These are phyloP conservation scores for Nasonia vitripennis DNA, from an alignment of 1,140 invertebrate species.

Conservation along the genomic window DNA sequence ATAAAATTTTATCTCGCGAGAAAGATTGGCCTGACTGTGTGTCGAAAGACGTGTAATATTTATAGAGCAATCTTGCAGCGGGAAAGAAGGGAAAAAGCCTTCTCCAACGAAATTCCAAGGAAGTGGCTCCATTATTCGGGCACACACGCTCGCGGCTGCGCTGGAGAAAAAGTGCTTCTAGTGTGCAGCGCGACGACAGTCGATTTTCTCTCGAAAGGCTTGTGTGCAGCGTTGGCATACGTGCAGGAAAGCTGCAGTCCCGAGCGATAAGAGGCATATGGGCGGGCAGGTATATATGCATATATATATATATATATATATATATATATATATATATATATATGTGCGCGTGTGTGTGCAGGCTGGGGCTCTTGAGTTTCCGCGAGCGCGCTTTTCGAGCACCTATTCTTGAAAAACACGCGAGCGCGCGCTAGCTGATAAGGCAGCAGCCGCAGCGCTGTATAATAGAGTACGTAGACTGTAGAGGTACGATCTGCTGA, in stretches of 20 bases:
- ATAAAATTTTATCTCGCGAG: neutral
- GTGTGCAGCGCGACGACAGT: neutral
- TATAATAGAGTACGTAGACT: too few relatives aligned
- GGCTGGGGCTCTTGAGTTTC: neutral
- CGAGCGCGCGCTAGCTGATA: neutral
- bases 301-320: too few relatives aligned
- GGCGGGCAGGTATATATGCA: neutral
- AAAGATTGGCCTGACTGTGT: too few relatives aligned
- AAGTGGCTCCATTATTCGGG: neutral
- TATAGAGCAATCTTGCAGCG: too few relatives aligned
- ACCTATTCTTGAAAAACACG: constrained; percentile 23
- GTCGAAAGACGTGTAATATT: too few relatives aligned
- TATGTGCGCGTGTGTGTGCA: too few relatives aligned
- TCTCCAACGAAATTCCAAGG: neutral
- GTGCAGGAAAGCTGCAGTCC: neutral
- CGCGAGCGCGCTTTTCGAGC: constrained; percentile 13
- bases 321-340: too few relatives aligned
- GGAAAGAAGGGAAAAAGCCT: too few relatives aligned
- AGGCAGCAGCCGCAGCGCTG: neutral
- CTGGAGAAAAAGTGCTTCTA: neutral
- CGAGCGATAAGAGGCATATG: constrained; percentile 9
- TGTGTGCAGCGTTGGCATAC: neutral
- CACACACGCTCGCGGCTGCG: neutral
- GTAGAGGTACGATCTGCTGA: too few relatives aligned
- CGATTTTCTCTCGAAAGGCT: neutral